Conservation (phyloP, 2,113 vertebrate species). For the Regulus satrapa region DNA sequence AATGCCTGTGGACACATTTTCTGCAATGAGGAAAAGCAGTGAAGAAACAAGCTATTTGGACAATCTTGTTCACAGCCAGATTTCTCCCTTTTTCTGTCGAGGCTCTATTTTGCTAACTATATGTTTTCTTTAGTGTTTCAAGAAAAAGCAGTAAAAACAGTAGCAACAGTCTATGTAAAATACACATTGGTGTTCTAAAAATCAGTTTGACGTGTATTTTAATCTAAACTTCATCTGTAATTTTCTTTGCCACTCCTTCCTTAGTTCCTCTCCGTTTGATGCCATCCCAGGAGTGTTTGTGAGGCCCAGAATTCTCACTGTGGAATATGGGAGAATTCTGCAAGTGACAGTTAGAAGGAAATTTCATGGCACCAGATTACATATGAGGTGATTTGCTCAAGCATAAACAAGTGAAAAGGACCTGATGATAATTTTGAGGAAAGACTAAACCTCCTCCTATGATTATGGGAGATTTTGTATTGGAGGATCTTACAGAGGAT, state of each 20-base stretch:
- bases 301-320: neutral
- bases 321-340: neutral
- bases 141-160: neutral
- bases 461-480: neutral
- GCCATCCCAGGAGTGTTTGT: neutral
- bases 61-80: neutral
- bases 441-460: rapidly evolving
- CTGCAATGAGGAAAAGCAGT: neutral
- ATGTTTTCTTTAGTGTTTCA: neutral
- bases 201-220: neutral
- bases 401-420: neutral
- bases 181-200: neutral
- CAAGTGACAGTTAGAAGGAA: neutral
- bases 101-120: neutral
- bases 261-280: neutral
- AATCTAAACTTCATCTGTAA: neutral
- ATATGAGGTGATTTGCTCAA: neutral
- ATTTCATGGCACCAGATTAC: neutral
- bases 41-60: neutral
- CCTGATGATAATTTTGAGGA: neutral
- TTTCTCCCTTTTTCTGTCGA: neutral
- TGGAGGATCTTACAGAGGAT: neutral
- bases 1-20: neutral
- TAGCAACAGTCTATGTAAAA: neutral
- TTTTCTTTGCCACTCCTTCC: neutral